Conservation (phyloP, 2,888 invertebrate species). For the Cryptocheilus praepositus region DNA sequence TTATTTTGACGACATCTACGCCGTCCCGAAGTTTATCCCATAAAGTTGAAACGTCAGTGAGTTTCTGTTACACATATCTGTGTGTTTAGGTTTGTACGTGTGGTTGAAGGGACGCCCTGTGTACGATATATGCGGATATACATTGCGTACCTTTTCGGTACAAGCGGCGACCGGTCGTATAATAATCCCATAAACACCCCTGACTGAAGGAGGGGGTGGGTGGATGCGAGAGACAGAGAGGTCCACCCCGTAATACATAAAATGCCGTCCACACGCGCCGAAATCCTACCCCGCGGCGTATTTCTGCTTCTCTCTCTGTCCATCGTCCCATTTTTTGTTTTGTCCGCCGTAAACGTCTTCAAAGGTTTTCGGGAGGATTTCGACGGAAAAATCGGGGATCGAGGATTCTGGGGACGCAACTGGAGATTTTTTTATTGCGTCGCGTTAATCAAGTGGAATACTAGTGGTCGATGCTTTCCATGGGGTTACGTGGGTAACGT, state of each 20-base stretch:
- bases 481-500: no score
- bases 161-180: conserved; percentile 64
- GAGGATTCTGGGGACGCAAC: no score
- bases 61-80: conserved; percentile 3
- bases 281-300: no score
- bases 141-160: no score
- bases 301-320: neutral
- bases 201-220: conserved; percentile 38
- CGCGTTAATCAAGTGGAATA: no score
- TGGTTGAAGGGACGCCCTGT: conserved; percentile 26
- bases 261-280: conserved; percentile 52
- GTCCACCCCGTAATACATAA: conserved; percentile 55
- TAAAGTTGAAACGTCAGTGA: neutral
- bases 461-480: no score
- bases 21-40: neutral
- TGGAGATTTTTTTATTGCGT: no score
- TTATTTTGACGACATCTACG: no score
- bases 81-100: conserved; percentile 34
- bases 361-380: no score
- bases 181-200: conserved; percentile 75
- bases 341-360: no score
- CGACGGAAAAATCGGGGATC: no score
- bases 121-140: no score
- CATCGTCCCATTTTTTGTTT: neutral
- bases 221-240: conserved; percentile 30